A percentile compares a stretch with the other conserved stretches of the same genome.
Evolutionary conservation across 92 coral and sea anemone species (phyloP).

Genomic region (Zoanthus sansibaricus): DNA sequence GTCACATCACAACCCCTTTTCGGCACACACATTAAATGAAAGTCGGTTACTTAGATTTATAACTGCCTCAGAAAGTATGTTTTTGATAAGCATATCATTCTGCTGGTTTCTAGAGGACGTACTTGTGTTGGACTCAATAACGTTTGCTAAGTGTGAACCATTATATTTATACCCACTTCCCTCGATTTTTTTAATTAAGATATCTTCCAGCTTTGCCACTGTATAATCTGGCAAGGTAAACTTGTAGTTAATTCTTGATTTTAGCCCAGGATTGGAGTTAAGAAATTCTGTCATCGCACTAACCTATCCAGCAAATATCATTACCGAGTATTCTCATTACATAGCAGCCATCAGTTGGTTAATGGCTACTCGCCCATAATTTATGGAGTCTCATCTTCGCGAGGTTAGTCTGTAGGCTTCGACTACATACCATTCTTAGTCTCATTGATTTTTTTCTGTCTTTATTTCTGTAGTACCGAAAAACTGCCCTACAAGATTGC

Average conservation of each 20-base stretch:
- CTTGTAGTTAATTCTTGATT: constrained; percentile 51
- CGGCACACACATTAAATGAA: constrained; percentile 16
- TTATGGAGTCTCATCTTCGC: constrained; percentile 16
- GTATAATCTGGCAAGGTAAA: constrained; percentile 47
- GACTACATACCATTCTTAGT: constrained; percentile 56
- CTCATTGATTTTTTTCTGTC: constrained; percentile 46
- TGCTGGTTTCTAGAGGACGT: constrained; percentile 29
- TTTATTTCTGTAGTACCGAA: constrained; percentile 58
- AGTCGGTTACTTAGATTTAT: constrained; percentile 46
- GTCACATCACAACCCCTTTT: too few species aligned
- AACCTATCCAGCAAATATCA: constrained; percentile 63
- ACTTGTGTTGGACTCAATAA: constrained; percentile 10
- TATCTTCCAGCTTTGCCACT: constrained; percentile 18
- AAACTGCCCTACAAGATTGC: constrained; percentile 58
- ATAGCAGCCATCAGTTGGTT: constrained; percentile 63
- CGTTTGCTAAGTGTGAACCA: too few species aligned
- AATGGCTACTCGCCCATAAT: constrained; percentile 59
- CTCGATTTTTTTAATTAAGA: constrained; percentile 20
- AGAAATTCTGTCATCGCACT: constrained; percentile 36
- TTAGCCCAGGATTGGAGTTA: constrained; percentile 54
- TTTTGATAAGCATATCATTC: constrained; percentile 51
- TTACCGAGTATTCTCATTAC: constrained; percentile 55
- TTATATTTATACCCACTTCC: too few species aligned
- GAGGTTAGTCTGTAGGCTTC: constrained; percentile 63
- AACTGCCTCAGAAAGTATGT: constrained; percentile 44